Percentiles rank a stretch among this genome's conserved stretches.
Evolutionary conservation across 2,113 vertebrate species (phyloP).

Genomic region (Channa maculata): DNA sequence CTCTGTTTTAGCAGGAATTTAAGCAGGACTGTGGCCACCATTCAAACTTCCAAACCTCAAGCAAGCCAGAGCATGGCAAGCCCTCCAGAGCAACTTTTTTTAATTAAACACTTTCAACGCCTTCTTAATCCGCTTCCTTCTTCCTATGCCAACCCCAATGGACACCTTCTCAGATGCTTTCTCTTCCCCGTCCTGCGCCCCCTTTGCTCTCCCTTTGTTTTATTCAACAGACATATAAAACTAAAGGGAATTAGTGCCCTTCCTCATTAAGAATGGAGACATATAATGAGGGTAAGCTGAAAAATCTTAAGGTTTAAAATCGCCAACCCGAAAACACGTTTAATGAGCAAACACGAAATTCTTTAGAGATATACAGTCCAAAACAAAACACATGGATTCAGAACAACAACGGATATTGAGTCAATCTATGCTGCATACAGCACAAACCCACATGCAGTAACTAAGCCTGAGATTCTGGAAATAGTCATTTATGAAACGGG

Average conservation of each 20-base stretch:
- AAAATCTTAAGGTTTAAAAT: conserved; percentile 62
- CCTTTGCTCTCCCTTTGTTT: conserved; percentile 70
- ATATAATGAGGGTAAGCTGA: conserved; percentile 43
- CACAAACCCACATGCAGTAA: background rate
- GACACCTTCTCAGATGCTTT: conserved; percentile 51
- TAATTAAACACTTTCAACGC: conserved; percentile 78
- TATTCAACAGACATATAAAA: conserved; percentile 72
- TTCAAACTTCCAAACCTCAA: conserved; percentile 59
- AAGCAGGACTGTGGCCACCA: conserved; percentile 59
- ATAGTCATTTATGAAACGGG: no score
- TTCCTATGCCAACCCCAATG: conserved; percentile 41
- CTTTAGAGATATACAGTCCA: conserved; percentile 22
- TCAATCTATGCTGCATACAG: background rate
- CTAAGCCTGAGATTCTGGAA: background rate
- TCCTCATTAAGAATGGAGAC: conserved; percentile 75
- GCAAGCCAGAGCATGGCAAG: conserved; percentile 42
- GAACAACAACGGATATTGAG: conserved; percentile 18
- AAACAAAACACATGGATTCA: background rate
- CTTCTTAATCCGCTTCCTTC: conserved; percentile 57
- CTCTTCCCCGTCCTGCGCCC: conserved; percentile 16
- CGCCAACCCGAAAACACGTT: conserved; percentile 61
- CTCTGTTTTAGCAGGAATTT: conserved; percentile 71
- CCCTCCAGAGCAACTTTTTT: conserved; percentile 71
- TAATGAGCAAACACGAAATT: conserved; percentile 52
- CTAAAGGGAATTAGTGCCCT: conserved; percentile 68